phyloP scores from a whole-genome alignment of 2,113 vertebrate genomes.

The Mungos mungo region DNA sequence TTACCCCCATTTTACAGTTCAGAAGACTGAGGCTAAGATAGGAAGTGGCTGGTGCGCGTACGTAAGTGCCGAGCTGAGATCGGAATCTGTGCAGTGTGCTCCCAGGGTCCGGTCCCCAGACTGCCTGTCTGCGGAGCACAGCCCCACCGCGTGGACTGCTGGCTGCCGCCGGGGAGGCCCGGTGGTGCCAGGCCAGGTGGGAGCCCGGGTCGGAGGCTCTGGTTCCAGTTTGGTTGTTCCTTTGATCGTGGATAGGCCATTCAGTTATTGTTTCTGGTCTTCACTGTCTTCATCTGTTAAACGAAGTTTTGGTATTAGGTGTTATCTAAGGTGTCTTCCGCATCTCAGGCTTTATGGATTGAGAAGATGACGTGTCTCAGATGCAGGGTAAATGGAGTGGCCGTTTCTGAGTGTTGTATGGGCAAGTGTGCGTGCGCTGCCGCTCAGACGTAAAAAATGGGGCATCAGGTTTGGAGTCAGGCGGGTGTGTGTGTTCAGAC shows the following conservation, averaged over 20 bases:
- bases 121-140: not conserved
- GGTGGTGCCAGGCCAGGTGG: not conserved
- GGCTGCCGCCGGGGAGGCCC: not conserved
- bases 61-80: not conserved
- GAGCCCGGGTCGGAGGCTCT: not conserved
- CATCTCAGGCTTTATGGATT: not conserved
- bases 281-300: not conserved
- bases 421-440: rapidly evolving
- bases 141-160: not conserved
- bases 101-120: not conserved
- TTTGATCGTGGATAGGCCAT: not conserved
- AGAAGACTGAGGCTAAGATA: not conserved
- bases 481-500: not conserved
- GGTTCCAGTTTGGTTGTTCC: not conserved
- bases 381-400: not conserved
- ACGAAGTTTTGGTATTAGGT: not conserved
- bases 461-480: not conserved
- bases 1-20: not conserved
- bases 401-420: not conserved
- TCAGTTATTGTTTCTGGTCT: not conserved
- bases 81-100: not conserved
- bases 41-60: not conserved
- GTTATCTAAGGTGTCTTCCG: not conserved
- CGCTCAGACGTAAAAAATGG: not conserved
- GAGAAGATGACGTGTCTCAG: not conserved